Conservation (phyloP, 2,113 vertebrate species). For the Rhinopomastus cyanomelas region DNA sequence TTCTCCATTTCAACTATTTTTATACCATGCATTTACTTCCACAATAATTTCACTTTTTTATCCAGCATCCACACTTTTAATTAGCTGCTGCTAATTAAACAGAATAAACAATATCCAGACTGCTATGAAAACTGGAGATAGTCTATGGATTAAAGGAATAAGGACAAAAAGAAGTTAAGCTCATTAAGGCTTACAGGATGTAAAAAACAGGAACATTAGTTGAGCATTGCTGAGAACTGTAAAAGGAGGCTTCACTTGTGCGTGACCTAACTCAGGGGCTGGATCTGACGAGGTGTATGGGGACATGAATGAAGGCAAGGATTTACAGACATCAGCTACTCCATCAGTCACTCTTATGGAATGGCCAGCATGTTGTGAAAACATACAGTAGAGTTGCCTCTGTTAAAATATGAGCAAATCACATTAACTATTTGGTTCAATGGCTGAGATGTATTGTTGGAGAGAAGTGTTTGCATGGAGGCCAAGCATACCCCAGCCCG, state of each 20-base stretch:
- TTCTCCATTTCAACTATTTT: background rate
- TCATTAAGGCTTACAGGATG: constrained; percentile 23
- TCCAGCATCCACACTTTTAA: constrained; percentile 15
- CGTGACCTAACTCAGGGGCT: background rate
- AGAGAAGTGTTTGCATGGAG: background rate
- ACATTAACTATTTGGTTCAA: background rate
- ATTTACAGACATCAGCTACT: background rate
- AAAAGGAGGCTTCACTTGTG: background rate
- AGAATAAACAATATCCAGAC: background rate
- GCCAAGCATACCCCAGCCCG: background rate
- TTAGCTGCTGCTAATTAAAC: constrained; percentile 48
- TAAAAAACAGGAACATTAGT: constrained; percentile 19
- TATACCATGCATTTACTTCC: background rate
- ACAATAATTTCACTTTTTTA: background rate
- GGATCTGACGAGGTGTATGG: background rate
- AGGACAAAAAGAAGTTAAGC: constrained; percentile 46
- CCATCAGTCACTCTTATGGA: background rate
- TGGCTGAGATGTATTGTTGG: background rate
- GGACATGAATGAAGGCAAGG: background rate
- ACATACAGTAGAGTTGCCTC: background rate
- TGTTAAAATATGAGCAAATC: background rate
- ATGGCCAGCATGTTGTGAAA: background rate
- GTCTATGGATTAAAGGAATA: constrained; percentile 20
- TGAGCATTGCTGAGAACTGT: background rate
- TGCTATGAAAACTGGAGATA: constrained; percentile 22